Conservation (phyloP, 2,113 vertebrate genomes). For the Poecilia latipinna region DNA sequence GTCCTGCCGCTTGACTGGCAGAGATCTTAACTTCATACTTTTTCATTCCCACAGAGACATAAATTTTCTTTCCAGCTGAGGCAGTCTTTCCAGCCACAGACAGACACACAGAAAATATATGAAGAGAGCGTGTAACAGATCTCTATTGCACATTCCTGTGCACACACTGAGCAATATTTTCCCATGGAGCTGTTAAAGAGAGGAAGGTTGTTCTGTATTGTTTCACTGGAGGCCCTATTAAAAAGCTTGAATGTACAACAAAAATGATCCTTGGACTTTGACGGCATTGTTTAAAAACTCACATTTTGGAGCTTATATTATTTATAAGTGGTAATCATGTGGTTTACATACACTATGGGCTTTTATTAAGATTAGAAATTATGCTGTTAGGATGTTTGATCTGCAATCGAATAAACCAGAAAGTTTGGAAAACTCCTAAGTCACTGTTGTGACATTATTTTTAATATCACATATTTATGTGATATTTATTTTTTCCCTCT, state of each 20-base stretch:
- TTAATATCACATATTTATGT: too few relatives aligned
- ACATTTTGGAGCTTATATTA: too few relatives aligned
- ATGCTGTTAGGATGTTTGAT: background rate
- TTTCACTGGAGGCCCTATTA: background rate
- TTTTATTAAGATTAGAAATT: background rate
- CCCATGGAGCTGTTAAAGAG: background rate
- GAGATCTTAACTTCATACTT: conserved; percentile 6
- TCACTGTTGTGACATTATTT: conserved; percentile 1
- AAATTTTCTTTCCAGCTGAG: conserved; percentile 8
- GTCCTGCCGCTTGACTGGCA: conserved; percentile 28
- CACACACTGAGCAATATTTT: conserved; percentile 20
- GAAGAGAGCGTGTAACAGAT: background rate
- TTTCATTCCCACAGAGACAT: conserved; percentile 2
- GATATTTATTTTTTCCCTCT: background rate
- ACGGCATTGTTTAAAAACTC: background rate
- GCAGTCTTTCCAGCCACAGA: background rate
- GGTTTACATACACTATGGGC: background rate
- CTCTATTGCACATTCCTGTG: conserved; percentile 34
- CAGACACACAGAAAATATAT: conserved; percentile 15
- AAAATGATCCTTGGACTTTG: too few relatives aligned
- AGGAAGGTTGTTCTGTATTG: background rate
- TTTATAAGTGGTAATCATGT: too few relatives aligned
- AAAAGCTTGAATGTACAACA: background rate
- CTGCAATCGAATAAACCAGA: background rate
- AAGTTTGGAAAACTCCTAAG: background rate